A percentile compares a stretch with the other conserved stretches of the same genome.
These are phyloP conservation scores for Tetramorium bicarinatum DNA, from an alignment of 2,888 invertebrate species.

Conservation along the genomic window DNA sequence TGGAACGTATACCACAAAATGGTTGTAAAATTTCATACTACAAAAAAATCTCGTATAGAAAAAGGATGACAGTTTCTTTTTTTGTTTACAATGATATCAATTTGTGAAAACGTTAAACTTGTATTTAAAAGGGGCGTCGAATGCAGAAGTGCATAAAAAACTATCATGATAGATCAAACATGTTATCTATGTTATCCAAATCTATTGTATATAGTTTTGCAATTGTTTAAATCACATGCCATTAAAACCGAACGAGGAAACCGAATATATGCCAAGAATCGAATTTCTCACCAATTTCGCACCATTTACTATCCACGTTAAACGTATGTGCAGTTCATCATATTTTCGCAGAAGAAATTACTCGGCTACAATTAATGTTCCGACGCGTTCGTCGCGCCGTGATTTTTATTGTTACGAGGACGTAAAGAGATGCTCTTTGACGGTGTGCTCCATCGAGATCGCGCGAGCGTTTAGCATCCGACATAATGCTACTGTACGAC, in stretches of 20 bases:
- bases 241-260: neutral
- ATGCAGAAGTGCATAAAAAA: neutral
- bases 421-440: constrained; percentile 52
- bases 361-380: constrained; percentile 59
- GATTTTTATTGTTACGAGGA: constrained; percentile 57
- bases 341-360: constrained; percentile 23
- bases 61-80: neutral
- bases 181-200: neutral
- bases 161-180: neutral
- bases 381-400: constrained; percentile 20
- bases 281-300: neutral
- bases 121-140: neutral
- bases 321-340: neutral
- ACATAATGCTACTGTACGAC: constrained; percentile 58
- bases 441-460: constrained; percentile 26
- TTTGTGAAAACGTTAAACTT: constrained; percentile 2
- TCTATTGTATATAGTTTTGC: neutral
- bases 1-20: constrained; percentile 21
- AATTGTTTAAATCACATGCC: neutral
- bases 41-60: neutral
- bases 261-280: neutral
- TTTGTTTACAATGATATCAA: constrained; percentile 32
- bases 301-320: neutral
- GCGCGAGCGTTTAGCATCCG: constrained; percentile 66
- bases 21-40: constrained; percentile 8